These are phyloP conservation scores for Agrenia bidenticulata DNA, from an alignment of 2,888 invertebrate genomes.

Conservation along the genomic window DNA sequence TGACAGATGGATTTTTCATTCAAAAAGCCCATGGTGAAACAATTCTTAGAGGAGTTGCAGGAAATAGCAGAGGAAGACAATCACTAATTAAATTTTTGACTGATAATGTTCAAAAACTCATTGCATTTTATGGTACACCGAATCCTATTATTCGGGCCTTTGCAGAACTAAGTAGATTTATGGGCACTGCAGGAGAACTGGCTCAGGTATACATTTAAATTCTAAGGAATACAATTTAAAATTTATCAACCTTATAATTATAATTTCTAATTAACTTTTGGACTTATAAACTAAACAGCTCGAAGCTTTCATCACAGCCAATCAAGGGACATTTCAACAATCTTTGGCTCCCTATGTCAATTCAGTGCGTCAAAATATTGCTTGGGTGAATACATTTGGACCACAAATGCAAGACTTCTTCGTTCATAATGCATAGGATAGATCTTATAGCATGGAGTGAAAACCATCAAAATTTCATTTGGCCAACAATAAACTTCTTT, in stretches of 20 bases:
- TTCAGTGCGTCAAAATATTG: conserved; percentile 27
- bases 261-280: conserved; percentile 3
- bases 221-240: not conserved
- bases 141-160: conserved; percentile 13
- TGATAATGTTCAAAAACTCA: conserved; percentile 16
- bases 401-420: conserved; percentile 28
- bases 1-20: not conserved
- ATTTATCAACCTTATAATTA: not conserved
- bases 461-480: too few relatives aligned
- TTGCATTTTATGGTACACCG: conserved; percentile 17
- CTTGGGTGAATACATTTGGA: conserved; percentile 30
- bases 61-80: conserved; percentile 18
- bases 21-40: not conserved
- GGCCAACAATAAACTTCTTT: too few relatives aligned
- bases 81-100: conserved; percentile 20
- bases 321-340: conserved; percentile 15
- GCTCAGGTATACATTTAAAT: conserved; percentile 13
- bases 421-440: conserved; percentile 15
- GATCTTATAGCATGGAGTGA: too few relatives aligned
- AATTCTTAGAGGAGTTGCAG: conserved; percentile 18
- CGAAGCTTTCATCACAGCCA: conserved; percentile 20
- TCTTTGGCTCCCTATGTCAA: conserved; percentile 7
- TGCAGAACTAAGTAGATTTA: conserved; percentile 15
- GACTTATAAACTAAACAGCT: conserved; percentile 5
- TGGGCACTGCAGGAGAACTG: conserved; percentile 21